Evolutionary conservation across 1,140 invertebrate genomes (phyloP).

Genomic region (Capitella teleta): DNA sequence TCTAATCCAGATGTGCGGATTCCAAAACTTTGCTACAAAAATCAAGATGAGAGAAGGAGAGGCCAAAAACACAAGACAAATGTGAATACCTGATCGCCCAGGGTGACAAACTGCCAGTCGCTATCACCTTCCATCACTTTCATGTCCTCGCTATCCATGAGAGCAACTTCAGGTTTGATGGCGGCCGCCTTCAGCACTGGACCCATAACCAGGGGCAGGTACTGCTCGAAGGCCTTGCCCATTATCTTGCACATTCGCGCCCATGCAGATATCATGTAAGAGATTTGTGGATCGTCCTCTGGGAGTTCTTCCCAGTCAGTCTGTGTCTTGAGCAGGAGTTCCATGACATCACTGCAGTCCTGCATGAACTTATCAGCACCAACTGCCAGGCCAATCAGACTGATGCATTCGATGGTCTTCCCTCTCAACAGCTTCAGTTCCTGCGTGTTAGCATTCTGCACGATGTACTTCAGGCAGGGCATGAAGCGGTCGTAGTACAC

Average conservation of each 20-base stretch:
- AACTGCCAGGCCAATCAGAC: slow-evolving; percentile 93
- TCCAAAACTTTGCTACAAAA: slow-evolving; percentile 48
- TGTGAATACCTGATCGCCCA: slow-evolving; percentile 68
- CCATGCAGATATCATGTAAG: slow-evolving; percentile 98
- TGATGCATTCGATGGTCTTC: slow-evolving; percentile 97
- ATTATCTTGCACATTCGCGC: slow-evolving; percentile 96
- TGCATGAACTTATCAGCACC: slow-evolving; percentile 86
- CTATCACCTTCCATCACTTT: slow-evolving; percentile 71
- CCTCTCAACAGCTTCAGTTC: slow-evolving; percentile 80
- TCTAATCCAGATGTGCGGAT: slow-evolving; percentile 67
- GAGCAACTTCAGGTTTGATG: slow-evolving; percentile 92
- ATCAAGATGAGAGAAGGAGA: not conserved
- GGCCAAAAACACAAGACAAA: not conserved
- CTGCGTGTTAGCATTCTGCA: slow-evolving; percentile 77
- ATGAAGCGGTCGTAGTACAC: slow-evolving; percentile 66
- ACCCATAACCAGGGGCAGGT: slow-evolving; percentile 93
- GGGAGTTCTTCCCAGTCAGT: slow-evolving; percentile 49
- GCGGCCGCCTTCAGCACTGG: slow-evolving; percentile 89
- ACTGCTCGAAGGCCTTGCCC: slow-evolving; percentile 88
- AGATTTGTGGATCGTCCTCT: slow-evolving; percentile 89
- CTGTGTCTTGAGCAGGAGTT: slow-evolving; percentile 83
- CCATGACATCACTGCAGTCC: slow-evolving; percentile 95
- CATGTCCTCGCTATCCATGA: slow-evolving; percentile 72
- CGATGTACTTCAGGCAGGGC: slow-evolving; percentile 95
- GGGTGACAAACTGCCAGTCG: slow-evolving; percentile 95